These are phyloP conservation scores for Tholera decimalis DNA, from an alignment of 2,888 invertebrate species.

Conservation along the genomic window DNA sequence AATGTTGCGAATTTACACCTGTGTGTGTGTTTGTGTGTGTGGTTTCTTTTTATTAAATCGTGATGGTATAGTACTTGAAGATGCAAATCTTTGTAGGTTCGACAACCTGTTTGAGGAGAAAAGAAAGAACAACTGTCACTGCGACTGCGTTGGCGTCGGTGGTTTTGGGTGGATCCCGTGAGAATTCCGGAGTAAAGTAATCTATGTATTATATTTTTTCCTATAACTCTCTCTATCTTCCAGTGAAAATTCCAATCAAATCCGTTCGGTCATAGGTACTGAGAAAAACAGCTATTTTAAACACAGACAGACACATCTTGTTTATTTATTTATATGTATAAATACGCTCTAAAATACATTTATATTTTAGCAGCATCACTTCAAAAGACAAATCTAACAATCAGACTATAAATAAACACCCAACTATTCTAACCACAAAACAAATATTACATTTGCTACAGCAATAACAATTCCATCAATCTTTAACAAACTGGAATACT, in stretches of 20 bases:
- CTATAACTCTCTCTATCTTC: too few species aligned
- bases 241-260: too few species aligned
- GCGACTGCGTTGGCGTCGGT: too few species aligned
- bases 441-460: constrained; percentile 1
- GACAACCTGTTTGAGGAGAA: neutral
- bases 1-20: constrained; percentile 26
- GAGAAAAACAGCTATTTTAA: too few species aligned
- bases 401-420: constrained; percentile 6
- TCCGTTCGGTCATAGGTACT: too few species aligned
- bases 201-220: too few species aligned
- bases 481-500: constrained; percentile 15
- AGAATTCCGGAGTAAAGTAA: too few species aligned
- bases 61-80: neutral
- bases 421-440: neutral
- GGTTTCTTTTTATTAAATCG: constrained; percentile 20
- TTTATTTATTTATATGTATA: neutral
- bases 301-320: neutral
- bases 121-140: constrained; percentile 2
- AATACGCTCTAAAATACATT: neutral
- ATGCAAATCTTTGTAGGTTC: constrained; percentile 21
- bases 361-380: too few species aligned
- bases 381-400: too few species aligned
- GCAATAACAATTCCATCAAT: constrained; percentile 29
- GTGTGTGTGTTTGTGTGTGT: too few species aligned
- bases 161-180: too few species aligned